Evolutionary conservation across 2,797 vertebrate species (phyloP).

Genomic region (Macropus fuliginosus): DNA sequence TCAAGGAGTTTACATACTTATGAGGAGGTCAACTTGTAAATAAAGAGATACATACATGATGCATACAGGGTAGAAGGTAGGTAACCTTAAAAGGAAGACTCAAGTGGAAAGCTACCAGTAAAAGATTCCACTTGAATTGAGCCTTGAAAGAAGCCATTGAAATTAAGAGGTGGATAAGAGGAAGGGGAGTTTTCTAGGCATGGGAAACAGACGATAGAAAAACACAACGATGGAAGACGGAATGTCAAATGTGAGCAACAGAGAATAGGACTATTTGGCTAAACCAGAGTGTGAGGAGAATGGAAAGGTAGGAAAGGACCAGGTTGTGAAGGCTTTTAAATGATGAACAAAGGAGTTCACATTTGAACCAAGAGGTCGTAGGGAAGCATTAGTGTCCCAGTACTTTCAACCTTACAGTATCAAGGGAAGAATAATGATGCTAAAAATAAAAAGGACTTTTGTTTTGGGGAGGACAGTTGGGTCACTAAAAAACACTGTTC

Average conservation of each 20-base stretch:
- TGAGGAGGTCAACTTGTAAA: neutral
- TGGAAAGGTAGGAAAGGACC: neutral
- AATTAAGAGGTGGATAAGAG: too few relatives aligned
- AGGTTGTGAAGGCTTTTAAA: neutral
- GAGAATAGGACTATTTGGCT: neutral
- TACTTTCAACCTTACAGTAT: neutral
- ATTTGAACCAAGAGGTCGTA: neutral
- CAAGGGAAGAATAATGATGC: neutral
- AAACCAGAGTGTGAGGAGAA: neutral
- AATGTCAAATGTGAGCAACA: neutral
- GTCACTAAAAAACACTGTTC: neutral
- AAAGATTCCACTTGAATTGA: too few relatives aligned
- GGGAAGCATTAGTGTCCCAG: neutral
- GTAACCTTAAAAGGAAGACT: neutral
- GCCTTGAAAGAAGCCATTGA: too few relatives aligned
- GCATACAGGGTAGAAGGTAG: neutral
- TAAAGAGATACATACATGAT: neutral
- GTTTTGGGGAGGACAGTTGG: neutral
- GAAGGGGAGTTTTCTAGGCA: too few relatives aligned
- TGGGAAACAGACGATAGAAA: neutral
- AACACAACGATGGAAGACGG: neutral
- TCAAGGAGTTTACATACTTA: neutral
- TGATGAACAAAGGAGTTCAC: neutral
- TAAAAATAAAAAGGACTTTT: neutral
- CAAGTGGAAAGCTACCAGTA: neutral